These are phyloP conservation scores for Leptopilina boulardi DNA, from an alignment of 1,140 invertebrate species.

Conservation along the genomic window DNA sequence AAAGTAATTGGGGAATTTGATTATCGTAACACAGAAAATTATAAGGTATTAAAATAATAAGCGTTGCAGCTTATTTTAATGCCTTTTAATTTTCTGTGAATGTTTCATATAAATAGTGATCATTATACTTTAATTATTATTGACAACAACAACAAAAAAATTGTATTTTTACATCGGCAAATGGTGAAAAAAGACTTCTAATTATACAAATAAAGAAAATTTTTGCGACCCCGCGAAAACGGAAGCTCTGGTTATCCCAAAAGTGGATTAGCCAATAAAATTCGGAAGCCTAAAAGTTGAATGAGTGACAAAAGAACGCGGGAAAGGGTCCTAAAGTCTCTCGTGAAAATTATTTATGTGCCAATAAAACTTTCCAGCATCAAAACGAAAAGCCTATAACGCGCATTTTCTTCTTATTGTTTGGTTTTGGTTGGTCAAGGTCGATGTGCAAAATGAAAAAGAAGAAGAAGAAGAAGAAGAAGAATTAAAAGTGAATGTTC, in stretches of 20 bases:
- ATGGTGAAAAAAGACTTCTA: background rate
- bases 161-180: too few relatives aligned
- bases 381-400: background rate
- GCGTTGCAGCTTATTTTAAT: too few relatives aligned
- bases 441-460: background rate
- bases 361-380: conserved; percentile 56
- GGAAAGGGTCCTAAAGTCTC: conserved; percentile 49
- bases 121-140: too few relatives aligned
- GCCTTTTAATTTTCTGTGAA: too few relatives aligned
- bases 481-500: background rate
- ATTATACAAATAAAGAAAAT: background rate
- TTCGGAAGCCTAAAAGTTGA: conserved; percentile 31
- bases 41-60: too few relatives aligned
- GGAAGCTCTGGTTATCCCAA: conserved; percentile 23
- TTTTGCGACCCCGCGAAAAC: conserved; percentile 20
- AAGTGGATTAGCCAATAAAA: conserved; percentile 41
- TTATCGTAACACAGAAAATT: too few relatives aligned
- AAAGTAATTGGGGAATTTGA: too few relatives aligned
- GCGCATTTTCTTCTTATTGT: conserved; percentile 33
- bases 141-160: too few relatives aligned
- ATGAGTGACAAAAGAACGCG: conserved; percentile 43
- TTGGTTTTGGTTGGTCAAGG: conserved; percentile 53
- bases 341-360: conserved; percentile 52
- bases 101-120: too few relatives aligned
- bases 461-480: conserved; percentile 8